Evolutionary conservation across 2,888 invertebrate genomes (phyloP).

Genomic region (Drosophila colorata): DNA sequence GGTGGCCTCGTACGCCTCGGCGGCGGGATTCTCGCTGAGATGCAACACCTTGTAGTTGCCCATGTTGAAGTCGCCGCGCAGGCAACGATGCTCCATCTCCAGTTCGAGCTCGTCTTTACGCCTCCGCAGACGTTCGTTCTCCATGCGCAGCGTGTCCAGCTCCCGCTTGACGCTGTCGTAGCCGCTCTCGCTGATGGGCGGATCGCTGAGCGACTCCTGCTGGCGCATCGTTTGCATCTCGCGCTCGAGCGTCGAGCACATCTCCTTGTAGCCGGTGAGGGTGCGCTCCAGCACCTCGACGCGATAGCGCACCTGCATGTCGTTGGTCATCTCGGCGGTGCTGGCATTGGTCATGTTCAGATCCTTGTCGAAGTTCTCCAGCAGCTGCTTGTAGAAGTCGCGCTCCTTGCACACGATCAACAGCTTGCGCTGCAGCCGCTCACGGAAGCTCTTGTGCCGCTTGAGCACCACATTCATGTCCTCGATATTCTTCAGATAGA

Average conservation of each 20-base stretch:
- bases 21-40: constrained; percentile 90
- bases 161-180: constrained; percentile 88
- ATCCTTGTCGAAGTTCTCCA: constrained; percentile 94
- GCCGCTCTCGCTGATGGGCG: constrained; percentile 84
- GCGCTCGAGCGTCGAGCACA: constrained; percentile 89
- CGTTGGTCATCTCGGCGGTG: constrained; percentile 78
- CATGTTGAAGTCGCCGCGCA: constrained; percentile 86
- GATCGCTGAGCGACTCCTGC: constrained; percentile 68
- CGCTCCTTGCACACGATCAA: constrained; percentile 90
- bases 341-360: constrained; percentile 86
- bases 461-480: constrained; percentile 88
- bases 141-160: constrained; percentile 86
- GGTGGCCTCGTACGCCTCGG: constrained; percentile 88
- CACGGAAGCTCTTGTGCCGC: constrained; percentile 89
- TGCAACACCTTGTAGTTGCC: constrained; percentile 86
- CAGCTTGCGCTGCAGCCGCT: constrained; percentile 90
- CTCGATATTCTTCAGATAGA: constrained; percentile 87
- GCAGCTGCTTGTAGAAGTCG: constrained; percentile 92
- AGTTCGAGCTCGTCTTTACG: constrained; percentile 88
- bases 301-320: constrained; percentile 87
- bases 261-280: constrained; percentile 90
- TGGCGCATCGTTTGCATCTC: constrained; percentile 86
- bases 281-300: constrained; percentile 91
- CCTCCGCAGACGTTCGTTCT: constrained; percentile 86
- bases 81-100: constrained; percentile 88